phyloP scores from a whole-genome alignment of 2,113 vertebrate genomes.

The Scomber japonicus region DNA sequence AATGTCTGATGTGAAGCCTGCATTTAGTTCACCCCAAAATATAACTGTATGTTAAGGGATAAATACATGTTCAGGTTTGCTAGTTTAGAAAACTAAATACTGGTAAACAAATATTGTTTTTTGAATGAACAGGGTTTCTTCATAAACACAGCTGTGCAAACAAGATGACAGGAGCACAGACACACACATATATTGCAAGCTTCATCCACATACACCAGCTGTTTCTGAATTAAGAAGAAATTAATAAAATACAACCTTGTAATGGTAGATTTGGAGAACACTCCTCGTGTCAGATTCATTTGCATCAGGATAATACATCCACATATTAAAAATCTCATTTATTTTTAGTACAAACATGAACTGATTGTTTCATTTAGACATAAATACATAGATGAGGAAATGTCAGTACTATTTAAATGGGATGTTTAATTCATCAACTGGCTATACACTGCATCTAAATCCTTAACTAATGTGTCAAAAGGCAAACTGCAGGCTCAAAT shows the following conservation, averaged over 20 bases:
- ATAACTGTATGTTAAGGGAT: not conserved
- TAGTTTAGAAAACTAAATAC: not conserved
- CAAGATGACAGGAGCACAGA: not conserved
- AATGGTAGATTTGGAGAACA: conserved; percentile 17
- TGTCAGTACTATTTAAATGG: not conserved
- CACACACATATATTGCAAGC: not conserved
- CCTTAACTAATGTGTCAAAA: conserved; percentile 19
- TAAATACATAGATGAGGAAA: not conserved
- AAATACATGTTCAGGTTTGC: not conserved
- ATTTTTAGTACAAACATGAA: not conserved
- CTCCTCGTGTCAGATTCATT: conserved; percentile 17
- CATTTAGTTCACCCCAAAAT: conserved; percentile 4
- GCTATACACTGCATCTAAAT: conserved; percentile 21
- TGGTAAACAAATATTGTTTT: not conserved
- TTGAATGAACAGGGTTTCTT: not conserved
- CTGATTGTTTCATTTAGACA: not conserved
- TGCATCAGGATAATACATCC: not conserved
- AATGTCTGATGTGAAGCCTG: conserved; percentile 7
- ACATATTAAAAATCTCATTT: not conserved
- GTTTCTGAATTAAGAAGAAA: conserved; percentile 18
- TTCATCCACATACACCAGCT: conserved; percentile 6
- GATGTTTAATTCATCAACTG: conserved; percentile 17
- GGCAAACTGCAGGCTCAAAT: not conserved
- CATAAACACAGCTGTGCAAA: not conserved
- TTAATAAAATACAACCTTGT: conserved; percentile 12